Conservation (phyloP, 1,140 invertebrate species). For the Drosophila truncata region DNA sequence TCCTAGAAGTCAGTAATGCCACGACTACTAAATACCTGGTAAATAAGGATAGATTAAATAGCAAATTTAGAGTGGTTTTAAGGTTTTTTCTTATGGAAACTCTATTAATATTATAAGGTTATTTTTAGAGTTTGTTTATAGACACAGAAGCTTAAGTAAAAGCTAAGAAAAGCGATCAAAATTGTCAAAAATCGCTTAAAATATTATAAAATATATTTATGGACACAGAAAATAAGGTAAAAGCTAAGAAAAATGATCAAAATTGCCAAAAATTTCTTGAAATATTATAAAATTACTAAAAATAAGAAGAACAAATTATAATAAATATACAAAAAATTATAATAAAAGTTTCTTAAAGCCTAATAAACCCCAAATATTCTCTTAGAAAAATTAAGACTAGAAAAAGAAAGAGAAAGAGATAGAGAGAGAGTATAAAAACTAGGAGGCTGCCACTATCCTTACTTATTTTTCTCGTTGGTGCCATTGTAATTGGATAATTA, state of each 20-base stretch:
- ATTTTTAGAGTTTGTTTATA: not conserved
- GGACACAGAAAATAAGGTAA: not conserved
- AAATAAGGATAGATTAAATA: no score
- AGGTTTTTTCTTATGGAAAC: no score
- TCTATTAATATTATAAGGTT: not conserved
- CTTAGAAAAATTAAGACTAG: not conserved
- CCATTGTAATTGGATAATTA: slow-evolving; percentile 83
- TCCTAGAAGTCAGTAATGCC: not conserved
- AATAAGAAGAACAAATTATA: no score
- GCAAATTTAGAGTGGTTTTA: not conserved
- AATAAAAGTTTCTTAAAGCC: not conserved
- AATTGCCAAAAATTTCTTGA: not conserved
- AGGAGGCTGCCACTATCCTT: slow-evolving; percentile 28
- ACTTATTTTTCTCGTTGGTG: slow-evolving; percentile 39
- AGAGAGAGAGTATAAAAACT: not conserved
- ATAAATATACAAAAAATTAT: not conserved
- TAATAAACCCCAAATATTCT: not conserved
- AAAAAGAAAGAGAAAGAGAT: not conserved
- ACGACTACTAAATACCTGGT: slow-evolving; percentile 2
- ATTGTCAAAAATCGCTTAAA: not conserved
- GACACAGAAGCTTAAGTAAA: not conserved
- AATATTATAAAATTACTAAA: no score
- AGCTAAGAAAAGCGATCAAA: not conserved
- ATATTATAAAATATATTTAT: not conserved
- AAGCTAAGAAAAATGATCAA: not conserved